Percentiles rank a stretch among this genome's conserved stretches.
These are phyloP conservation scores for Timandra comae DNA, from an alignment of 2,888 invertebrate species.

Conservation along the genomic window DNA sequence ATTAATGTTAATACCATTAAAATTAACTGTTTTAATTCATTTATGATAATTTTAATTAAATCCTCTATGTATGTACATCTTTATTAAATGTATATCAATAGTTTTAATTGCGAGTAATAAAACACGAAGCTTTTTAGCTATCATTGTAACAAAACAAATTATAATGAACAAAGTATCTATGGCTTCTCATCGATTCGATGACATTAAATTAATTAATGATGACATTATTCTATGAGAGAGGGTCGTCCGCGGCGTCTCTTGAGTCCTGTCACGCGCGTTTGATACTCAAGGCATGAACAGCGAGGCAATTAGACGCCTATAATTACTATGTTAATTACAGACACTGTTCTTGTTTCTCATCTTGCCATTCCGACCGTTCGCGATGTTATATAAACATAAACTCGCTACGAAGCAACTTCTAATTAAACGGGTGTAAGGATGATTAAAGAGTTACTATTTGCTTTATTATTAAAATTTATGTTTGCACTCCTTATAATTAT, in stretches of 20 bases:
- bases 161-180: no score
- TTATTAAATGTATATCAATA: no score
- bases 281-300: slow-evolving; percentile 68
- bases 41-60: no score
- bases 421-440: slow-evolving; percentile 50
- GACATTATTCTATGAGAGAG: slow-evolving; percentile 44
- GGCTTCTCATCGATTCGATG: no score
- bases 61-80: no score
- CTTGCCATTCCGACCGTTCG: slow-evolving; percentile 55
- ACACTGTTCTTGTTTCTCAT: slow-evolving; percentile 63
- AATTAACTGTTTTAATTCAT: no score
- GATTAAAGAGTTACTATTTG: slow-evolving; percentile 44
- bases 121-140: no score
- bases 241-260: slow-evolving; percentile 16
- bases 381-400: slow-evolving; percentile 62
- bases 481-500: slow-evolving; percentile 1
- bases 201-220: slow-evolving; percentile 58
- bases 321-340: slow-evolving; percentile 74
- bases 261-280: slow-evolving; percentile 58
- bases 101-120: no score
- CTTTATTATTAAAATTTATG: slow-evolving; percentile 21
- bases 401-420: slow-evolving; percentile 43
- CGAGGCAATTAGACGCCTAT: slow-evolving; percentile 71
- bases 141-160: no score
- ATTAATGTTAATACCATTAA: no score